Percentiles rank a stretch among this genome's conserved stretches.
Evolutionary conservation across 2,888 invertebrate genomes (phyloP).

Genomic region (Carpatolechia fugitivella): DNA sequence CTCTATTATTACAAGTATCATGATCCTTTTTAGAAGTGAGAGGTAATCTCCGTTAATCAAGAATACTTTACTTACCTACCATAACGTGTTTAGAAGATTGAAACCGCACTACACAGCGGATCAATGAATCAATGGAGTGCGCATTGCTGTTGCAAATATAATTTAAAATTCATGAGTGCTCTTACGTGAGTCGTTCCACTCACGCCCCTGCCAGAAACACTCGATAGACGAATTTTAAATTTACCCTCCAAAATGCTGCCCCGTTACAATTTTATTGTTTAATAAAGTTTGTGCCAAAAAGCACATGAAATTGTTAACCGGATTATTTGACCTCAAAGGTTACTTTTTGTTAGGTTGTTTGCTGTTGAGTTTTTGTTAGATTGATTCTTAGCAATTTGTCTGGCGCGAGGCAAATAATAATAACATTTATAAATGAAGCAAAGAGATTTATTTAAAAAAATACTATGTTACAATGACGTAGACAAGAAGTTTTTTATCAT

Average conservation of each 20-base stretch:
- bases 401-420: neutral
- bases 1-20: neutral
- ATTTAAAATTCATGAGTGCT: constrained; percentile 19
- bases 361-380: neutral
- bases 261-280: neutral
- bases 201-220: constrained; percentile 10
- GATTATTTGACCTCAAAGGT: constrained; percentile 5
- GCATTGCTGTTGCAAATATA: neutral
- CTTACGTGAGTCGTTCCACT: neutral
- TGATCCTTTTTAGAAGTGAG: neutral
- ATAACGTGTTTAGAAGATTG: constrained; percentile 15
- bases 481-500: too few species aligned
- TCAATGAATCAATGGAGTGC: constrained; percentile 1
- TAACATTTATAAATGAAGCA: too few species aligned
- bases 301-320: neutral
- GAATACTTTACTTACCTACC: constrained; percentile 6
- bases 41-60: neutral
- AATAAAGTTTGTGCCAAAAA: neutral
- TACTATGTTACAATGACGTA: too few species aligned
- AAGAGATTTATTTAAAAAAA: too few species aligned
- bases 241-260: constrained; percentile 1
- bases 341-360: neutral
- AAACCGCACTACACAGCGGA: neutral
- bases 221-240: neutral
- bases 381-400: constrained; percentile 1